Evolutionary conservation across 2,113 vertebrate genomes (phyloP).

Genomic region (Rousettus leschenaultii): DNA sequence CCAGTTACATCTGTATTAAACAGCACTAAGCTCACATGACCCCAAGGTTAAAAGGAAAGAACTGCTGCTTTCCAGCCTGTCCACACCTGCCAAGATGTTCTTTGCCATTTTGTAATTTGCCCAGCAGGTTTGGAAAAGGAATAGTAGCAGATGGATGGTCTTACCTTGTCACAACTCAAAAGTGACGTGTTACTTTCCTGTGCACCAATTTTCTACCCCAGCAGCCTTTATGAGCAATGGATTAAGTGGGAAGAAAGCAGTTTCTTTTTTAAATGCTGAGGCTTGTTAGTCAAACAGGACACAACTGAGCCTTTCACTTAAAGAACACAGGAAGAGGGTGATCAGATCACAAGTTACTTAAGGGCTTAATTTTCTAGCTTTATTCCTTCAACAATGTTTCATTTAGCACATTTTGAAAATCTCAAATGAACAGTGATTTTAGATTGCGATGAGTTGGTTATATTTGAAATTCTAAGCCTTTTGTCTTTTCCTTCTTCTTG

Average conservation of each 20-base stretch:
- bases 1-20: background rate
- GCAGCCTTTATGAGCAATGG: conserved; percentile 51
- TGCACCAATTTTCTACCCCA: conserved; percentile 59
- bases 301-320: conserved; percentile 50
- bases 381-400: conserved; percentile 33
- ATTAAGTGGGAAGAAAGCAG: conserved; percentile 59
- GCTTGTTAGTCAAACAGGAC: conserved; percentile 52
- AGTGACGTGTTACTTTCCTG: conserved; percentile 56
- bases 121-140: conserved; percentile 63
- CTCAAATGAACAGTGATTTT: background rate
- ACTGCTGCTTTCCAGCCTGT: background rate
- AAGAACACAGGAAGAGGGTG: background rate
- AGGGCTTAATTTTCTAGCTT: conserved; percentile 55
- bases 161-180: conserved; percentile 58
- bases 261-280: conserved; percentile 47
- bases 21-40: background rate
- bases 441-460: background rate
- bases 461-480: background rate
- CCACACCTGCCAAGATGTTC: conserved; percentile 54
- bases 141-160: conserved; percentile 36
- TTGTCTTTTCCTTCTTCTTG: background rate
- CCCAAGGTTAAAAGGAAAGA: background rate
- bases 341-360: conserved; percentile 43
- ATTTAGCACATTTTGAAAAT: conserved; percentile 27
- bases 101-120: conserved; percentile 59